These are phyloP conservation scores for Ecdyonurus torrentis DNA, from an alignment of 2,888 invertebrate species.

Conservation along the genomic window DNA sequence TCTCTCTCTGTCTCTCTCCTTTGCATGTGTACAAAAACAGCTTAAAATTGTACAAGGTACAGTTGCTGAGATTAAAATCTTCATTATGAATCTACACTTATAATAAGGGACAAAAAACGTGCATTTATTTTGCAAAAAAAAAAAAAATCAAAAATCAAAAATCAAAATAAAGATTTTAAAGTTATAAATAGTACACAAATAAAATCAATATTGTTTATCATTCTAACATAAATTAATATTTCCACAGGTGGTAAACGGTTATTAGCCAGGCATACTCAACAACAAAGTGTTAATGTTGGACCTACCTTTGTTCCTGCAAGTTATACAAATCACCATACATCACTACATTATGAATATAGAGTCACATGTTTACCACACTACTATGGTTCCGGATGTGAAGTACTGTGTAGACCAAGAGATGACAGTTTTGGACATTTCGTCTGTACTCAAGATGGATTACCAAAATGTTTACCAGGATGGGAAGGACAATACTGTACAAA, in stretches of 20 bases:
- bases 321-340: neutral
- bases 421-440: conserved; percentile 89
- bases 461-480: conserved; percentile 84
- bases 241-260: neutral
- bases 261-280: neutral
- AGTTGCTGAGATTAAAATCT: too few relatives aligned
- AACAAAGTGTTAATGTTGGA: neutral
- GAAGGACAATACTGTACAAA: conserved; percentile 83
- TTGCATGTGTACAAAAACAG: too few relatives aligned
- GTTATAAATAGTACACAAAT: too few relatives aligned
- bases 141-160: too few relatives aligned
- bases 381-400: conserved; percentile 83
- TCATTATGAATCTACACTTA: too few relatives aligned
- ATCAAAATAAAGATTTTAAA: too few relatives aligned
- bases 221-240: too few relatives aligned
- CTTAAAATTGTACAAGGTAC: too few relatives aligned
- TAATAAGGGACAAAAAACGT: too few relatives aligned
- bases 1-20: too few relatives aligned
- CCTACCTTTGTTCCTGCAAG: neutral
- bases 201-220: too few relatives aligned
- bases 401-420: conserved; percentile 75
- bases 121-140: too few relatives aligned
- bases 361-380: conserved; percentile 78
- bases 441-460: conserved; percentile 74
- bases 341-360: conserved; percentile 61